Conservation (phyloP, 2,888 invertebrate species). For the Temnothorax rugatulus region DNA sequence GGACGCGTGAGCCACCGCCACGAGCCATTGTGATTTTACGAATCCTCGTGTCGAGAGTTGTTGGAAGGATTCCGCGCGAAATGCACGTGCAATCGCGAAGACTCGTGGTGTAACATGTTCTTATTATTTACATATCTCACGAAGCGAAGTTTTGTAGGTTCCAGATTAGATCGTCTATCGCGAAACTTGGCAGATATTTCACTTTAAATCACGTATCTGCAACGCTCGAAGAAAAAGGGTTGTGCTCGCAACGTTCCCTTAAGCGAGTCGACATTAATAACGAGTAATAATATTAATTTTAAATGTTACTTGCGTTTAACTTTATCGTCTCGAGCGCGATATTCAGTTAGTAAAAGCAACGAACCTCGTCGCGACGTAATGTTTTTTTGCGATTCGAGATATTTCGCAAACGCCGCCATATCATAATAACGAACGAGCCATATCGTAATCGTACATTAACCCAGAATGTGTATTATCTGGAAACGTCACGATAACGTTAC, state of each 20-base stretch:
- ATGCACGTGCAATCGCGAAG: not conserved
- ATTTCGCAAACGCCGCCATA: not conserved
- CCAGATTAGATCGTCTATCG: no score
- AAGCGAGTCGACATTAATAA: no score
- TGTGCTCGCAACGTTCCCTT: no score
- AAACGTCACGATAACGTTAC: slow-evolving; percentile 38
- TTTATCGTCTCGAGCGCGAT: not conserved
- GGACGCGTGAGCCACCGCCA: no score
- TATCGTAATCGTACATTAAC: slow-evolving; percentile 50
- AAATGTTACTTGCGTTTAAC: not conserved
- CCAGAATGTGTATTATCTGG: slow-evolving; percentile 43
- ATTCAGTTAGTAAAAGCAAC: not conserved
- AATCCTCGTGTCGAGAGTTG: no score
- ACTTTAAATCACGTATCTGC: no score
- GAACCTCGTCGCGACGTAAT: no score
- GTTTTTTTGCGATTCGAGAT: no score
- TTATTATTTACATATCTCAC: not conserved
- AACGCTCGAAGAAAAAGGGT: no score
- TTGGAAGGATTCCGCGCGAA: not conserved
- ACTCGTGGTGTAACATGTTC: not conserved
- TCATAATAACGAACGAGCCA: slow-evolving; percentile 1
- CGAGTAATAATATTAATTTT: not conserved
- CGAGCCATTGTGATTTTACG: no score
- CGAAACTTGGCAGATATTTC: no score
- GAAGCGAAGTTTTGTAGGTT: no score